Evolutionary conservation across 2,888 invertebrate genomes (phyloP), one percentile per base, ranked within the genome.

Genomic region (Sarcophaga caerulescens): DNA sequence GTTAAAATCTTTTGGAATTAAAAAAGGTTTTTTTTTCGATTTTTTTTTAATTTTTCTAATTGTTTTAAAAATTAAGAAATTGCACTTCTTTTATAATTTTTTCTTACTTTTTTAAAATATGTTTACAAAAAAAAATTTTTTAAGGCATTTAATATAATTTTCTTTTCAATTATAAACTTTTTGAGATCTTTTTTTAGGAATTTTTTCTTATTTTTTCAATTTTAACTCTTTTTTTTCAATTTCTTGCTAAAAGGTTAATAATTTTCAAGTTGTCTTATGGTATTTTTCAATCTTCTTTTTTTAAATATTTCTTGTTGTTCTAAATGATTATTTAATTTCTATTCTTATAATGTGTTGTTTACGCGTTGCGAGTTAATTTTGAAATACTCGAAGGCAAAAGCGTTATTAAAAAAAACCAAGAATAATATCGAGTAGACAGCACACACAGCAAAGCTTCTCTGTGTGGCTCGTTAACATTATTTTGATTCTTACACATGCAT

Each of bases 341-440:
- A 78, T 14, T 66, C 60, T 80, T 57, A 14, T 19, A 60, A 66
- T 57, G 82, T 86, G 87, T 88, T 91, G 91, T 90, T 89, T 88
- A 88, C 92, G 92, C 90, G 89, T 91, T 87, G 92, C 91, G 89
- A 89, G 92, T 89, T 91, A 88, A 89, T 88, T 89, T 90, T 88
- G 91, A 90, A 91, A 90, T 92, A 91, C 89, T 89, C 73, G 74
- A 77, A 74, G 80, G 75, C 83, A 86, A 81, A 75, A 86, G 69
- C 86, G 86, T 84, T 86, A 82, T 76, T 81, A 77, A 77, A 80
- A 87, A 81, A 87, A 83, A 82, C 85, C 80, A 82, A 82, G 63
- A 76, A 82, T 76, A 82, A 57, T 70, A 77, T 81, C 79, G 82
- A 79, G 79, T 81, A 85, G 81, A 69, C 80, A 81, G 71, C 87